Conservation (phyloP, 2,797 vertebrate genomes). For the Busarellus nigricollis region DNA sequence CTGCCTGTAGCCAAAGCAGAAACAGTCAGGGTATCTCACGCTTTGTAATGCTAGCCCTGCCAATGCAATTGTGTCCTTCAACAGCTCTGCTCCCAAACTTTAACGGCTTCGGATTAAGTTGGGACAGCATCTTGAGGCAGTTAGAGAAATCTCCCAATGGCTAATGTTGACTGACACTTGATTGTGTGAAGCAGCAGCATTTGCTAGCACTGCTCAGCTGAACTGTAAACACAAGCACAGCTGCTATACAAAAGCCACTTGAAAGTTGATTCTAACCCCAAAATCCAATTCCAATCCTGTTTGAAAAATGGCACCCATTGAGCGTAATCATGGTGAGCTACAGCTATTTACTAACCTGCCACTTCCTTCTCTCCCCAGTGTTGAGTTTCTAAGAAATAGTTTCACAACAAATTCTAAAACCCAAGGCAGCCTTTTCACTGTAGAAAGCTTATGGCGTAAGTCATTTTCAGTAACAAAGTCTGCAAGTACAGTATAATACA, state of each 20-base stretch:
- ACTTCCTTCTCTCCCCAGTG: neutral
- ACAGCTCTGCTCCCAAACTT: neutral
- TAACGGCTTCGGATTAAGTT: rapidly evolving
- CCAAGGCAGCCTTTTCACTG: neutral
- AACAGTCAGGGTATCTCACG: neutral
- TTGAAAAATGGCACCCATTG: neutral
- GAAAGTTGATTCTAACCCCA: neutral
- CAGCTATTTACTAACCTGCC: rapidly evolving
- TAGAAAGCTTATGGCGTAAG: neutral
- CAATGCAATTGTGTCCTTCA: rapidly evolving
- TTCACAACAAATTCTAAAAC: neutral
- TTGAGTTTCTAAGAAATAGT: neutral
- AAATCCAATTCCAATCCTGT: neutral
- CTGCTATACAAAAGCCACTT: neutral
- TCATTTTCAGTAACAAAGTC: neutral
- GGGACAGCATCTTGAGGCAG: rapidly evolving
- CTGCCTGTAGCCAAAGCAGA: neutral
- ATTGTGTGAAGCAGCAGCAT: neutral
- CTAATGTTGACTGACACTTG: neutral
- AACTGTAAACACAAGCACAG: neutral
- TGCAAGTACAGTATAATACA: rapidly evolving
- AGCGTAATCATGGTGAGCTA: neutral
- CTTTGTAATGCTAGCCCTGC: rapidly evolving
- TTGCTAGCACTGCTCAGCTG: neutral
- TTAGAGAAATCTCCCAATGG: neutral